Evolutionary conservation across 2,113 vertebrate genomes (phyloP).

Genomic region (Jacana jacana): DNA sequence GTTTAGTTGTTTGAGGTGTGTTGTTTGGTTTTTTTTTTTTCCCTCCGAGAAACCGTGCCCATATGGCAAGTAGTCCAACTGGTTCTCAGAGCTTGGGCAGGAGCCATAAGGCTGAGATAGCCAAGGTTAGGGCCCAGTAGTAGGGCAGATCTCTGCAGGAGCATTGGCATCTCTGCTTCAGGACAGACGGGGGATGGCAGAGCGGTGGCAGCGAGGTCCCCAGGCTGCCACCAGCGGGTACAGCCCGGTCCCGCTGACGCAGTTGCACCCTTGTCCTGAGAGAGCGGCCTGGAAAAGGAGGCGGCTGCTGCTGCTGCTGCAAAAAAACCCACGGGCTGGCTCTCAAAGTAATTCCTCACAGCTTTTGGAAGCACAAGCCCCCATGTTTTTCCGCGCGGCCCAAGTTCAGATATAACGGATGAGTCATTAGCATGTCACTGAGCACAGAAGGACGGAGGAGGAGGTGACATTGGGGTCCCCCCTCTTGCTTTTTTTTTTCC

Average conservation of each 20-base stretch:
- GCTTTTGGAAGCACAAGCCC: not conserved
- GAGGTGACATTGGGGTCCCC: not conserved
- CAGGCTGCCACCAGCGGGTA: not conserved
- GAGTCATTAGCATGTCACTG: not conserved
- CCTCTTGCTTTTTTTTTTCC: rapidly evolving
- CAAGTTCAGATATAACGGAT: not conserved
- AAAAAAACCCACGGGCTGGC: not conserved
- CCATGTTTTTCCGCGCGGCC: not conserved
- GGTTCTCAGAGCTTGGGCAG: not conserved
- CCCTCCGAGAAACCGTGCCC: not conserved
- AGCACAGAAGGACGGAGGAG: not conserved
- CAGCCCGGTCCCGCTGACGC: not conserved
- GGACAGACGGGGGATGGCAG: not conserved
- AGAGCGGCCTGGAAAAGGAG: not conserved
- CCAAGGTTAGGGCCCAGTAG: slow-evolving; percentile 7
- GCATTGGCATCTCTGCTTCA: not conserved
- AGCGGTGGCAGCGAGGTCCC: not conserved
- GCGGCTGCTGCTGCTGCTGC: not conserved
- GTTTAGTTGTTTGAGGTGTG: too few relatives aligned
- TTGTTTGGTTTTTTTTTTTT: not conserved
- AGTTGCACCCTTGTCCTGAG: not conserved
- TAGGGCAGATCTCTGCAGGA: slow-evolving; percentile 45
- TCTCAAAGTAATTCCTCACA: not conserved
- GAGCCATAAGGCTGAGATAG: slow-evolving; percentile 5
- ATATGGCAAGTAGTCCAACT: not conserved